Percentiles rank a stretch among this genome's conserved stretches.
phyloP scores from a whole-genome alignment of 2,888 invertebrate species.

The Amorpha juglandis region DNA sequence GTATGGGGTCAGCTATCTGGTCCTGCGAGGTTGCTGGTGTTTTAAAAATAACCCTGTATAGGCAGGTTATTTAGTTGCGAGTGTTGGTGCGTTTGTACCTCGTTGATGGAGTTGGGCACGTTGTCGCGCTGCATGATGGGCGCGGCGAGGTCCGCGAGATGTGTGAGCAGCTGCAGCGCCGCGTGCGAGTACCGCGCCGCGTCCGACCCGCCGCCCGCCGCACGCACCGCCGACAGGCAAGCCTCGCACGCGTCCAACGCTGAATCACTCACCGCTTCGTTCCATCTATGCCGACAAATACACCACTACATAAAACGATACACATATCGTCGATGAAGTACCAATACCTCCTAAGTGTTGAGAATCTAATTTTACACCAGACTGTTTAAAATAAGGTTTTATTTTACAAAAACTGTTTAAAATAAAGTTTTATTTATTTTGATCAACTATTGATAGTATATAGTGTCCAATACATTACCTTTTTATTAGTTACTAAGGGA shows the following conservation, averaged over 20 bases:
- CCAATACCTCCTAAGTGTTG: too few relatives aligned
- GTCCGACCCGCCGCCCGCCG: conserved; percentile 63
- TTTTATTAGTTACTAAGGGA: too few relatives aligned
- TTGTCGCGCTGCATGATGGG: conserved; percentile 69
- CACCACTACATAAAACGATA: not conserved
- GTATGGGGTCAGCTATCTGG: too few relatives aligned
- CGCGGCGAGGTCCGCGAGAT: conserved; percentile 64
- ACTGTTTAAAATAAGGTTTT: too few relatives aligned
- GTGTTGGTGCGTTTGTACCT: conserved; percentile 48
- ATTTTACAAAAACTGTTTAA: too few relatives aligned
- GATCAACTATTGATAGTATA: too few relatives aligned
- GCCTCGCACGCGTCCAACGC: conserved; percentile 78
- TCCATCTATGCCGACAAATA: conserved; percentile 49
- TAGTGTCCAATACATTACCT: too few relatives aligned
- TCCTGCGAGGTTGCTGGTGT: too few relatives aligned
- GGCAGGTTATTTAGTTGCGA: not conserved
- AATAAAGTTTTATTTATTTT: too few relatives aligned
- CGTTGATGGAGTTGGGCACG: conserved; percentile 73
- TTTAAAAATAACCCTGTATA: too few relatives aligned
- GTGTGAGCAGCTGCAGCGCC: conserved; percentile 61
- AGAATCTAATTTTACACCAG: too few relatives aligned
- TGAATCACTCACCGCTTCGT: conserved; percentile 65
- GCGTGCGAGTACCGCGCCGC: conserved; percentile 57
- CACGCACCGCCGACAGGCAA: conserved; percentile 66
- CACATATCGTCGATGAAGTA: too few relatives aligned